Evolutionary conservation across 2,797 vertebrate genomes (phyloP).

Genomic region (Crocodylus rhombifer): DNA sequence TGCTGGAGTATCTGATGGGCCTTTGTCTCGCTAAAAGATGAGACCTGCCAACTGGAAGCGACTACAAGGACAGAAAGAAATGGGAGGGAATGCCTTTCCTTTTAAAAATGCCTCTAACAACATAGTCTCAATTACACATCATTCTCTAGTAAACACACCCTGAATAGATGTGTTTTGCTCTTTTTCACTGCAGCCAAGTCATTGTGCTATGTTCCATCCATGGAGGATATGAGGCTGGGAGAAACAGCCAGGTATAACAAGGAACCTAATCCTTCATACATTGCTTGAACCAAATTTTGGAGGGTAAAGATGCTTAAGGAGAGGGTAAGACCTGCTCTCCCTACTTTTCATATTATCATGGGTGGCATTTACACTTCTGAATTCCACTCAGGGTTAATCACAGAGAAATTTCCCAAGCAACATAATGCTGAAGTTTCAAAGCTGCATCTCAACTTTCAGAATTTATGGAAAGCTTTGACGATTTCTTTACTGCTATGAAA

Average conservation of each 20-base stretch:
- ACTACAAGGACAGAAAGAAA: constrained; percentile 69
- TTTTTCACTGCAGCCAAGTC: not conserved
- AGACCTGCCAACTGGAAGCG: constrained; percentile 94
- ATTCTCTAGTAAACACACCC: not conserved
- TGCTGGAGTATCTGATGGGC: constrained; percentile 97
- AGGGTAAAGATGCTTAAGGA: not conserved
- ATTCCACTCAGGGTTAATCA: not conserved
- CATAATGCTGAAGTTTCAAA: not conserved
- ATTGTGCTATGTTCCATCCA: not conserved
- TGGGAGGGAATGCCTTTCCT: not conserved
- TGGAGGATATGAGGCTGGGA: not conserved
- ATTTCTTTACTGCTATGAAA: not conserved
- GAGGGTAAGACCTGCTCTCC: not conserved
- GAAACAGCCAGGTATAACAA: not conserved
- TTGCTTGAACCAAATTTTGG: not conserved
- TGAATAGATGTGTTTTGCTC: not conserved
- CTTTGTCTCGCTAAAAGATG: constrained; percentile 96
- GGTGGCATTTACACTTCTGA: not conserved
- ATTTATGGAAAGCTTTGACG: not conserved
- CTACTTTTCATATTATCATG: not conserved
- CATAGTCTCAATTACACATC: not conserved
- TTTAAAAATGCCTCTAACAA: constrained; percentile 12
- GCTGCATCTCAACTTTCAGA: not conserved
- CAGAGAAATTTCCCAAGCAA: not conserved
- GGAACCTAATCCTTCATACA: not conserved